Percentiles rank a stretch among this genome's conserved stretches.
phyloP scores from a whole-genome alignment of 1,140 invertebrate genomes.

The Nasonia giraulti region DNA sequence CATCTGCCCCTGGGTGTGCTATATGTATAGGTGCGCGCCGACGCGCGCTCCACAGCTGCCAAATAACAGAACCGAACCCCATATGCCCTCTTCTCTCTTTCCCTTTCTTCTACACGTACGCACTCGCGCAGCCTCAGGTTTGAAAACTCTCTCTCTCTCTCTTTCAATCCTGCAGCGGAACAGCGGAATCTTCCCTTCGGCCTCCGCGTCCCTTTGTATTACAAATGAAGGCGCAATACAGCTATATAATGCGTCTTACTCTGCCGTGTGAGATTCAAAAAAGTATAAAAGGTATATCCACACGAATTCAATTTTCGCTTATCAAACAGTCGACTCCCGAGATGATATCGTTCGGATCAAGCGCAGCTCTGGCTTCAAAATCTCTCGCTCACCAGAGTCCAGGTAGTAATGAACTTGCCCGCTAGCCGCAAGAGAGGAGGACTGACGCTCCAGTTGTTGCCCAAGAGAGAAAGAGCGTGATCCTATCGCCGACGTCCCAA shows the following conservation, averaged over 20 bases:
- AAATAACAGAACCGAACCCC: constrained; percentile 68
- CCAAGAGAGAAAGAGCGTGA: neutral
- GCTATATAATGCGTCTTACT: no score
- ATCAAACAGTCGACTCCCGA: neutral
- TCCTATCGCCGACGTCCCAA: constrained; percentile 10
- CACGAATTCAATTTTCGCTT: neutral
- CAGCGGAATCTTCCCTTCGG: neutral
- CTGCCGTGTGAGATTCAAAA: no score
- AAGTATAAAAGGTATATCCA: no score
- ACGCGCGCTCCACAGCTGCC: constrained; percentile 68
- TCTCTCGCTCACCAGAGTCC: neutral
- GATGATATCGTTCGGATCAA: neutral
- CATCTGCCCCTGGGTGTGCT: constrained; percentile 64
- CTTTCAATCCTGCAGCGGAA: neutral
- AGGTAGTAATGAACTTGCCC: constrained; percentile 26
- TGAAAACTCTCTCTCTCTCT: neutral
- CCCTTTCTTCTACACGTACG: neutral
- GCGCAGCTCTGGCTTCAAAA: neutral
- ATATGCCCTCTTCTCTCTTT: constrained; percentile 53
- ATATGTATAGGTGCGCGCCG: neutral
- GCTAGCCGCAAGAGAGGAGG: neutral
- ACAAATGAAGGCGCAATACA: no score
- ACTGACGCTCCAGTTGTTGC: constrained; percentile 10
- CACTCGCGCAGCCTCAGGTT: constrained; percentile 2
- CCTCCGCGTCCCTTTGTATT: neutral